These are phyloP conservation scores for Coccyzus lansbergi DNA, from an alignment of 2,797 vertebrate genomes.

Conservation along the genomic window DNA sequence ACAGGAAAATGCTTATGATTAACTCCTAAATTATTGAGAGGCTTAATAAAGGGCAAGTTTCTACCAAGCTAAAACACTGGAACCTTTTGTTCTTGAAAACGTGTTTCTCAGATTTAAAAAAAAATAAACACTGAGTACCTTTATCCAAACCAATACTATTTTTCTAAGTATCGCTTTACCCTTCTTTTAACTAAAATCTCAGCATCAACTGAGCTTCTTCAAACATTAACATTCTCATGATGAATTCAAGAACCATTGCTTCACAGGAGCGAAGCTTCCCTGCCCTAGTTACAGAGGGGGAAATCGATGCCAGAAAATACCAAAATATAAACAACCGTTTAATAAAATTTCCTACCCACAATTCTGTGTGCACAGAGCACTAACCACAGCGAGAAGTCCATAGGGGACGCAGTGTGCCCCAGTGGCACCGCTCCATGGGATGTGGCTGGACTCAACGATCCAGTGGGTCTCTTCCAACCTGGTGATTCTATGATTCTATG, in stretches of 20 bases:
- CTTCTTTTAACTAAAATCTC: not conserved
- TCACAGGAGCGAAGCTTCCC: not conserved
- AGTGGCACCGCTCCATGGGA: not conserved
- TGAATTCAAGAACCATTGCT: not conserved
- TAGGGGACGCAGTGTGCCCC: fast-evolving
- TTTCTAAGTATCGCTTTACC: constrained; percentile 27
- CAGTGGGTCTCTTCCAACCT: too few relatives aligned
- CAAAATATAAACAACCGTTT: not conserved
- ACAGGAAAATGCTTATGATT: constrained; percentile 27
- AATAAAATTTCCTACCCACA: not conserved
- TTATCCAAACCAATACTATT: not conserved
- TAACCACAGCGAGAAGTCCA: fast-evolving
- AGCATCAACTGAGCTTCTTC: not conserved
- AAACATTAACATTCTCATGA: not conserved
- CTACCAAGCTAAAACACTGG: not conserved
- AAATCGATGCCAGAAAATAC: not conserved
- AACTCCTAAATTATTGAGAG: constrained; percentile 31
- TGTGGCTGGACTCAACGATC: too few relatives aligned
- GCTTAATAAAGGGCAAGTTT: not conserved
- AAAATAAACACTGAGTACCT: not conserved
- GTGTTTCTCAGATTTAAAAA: not conserved
- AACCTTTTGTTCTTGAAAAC: not conserved
- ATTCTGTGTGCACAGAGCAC: not conserved
- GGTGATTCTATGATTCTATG: too few relatives aligned
- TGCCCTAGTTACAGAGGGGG: not conserved